Base-by-base conservation (phyloP, 2,888 invertebrate species). In the Lymantria dispar region DNA sequence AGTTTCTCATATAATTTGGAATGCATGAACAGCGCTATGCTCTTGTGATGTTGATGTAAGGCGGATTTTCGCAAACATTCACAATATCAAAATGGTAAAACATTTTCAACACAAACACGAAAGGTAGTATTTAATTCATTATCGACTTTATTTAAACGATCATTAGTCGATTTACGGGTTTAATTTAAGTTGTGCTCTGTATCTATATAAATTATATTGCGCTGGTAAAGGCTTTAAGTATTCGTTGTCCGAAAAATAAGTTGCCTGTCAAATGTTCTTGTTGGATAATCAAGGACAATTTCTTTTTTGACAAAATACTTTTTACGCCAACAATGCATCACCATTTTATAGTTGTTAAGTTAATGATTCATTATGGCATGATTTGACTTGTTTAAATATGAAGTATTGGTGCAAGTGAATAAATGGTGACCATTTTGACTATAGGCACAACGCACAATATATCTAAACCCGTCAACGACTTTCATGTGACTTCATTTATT, bases 71-170 rank as follows among this genome's bases (percentile, higher is more conserved):
- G 78, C 80, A 82, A 83, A 85, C 81, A 82, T 80, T 85, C 83
- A 85, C 86, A 85, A 76, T 79, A 81, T 82, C 79, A 73, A 80
- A 78, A 85, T 82, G 90, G 89, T 88, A 85, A 88, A 83, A 85
- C 80, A 83, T 85, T 83, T 76, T 77, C 85, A 76, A 74, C 83
- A 78, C 81, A 87, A 83, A 83, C 80, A 82, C 76, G 75, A 67
- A 87, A 91, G 91, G 91, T 91, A 91, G 87, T 90, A 89, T 88
- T 83, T 81, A 40, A 80, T 85, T 84, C 70, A 86, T 85, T 87
- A 80, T 80, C 68, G 77, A 80, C 67, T 76, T 83, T 78, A 73
- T 73, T 78, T 78, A 70, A 75, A 74, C 72, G 67, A 63, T 68
- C 68, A 59, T 72, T 48, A 45, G 37, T 57, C 52, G 60, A 56